These are phyloP conservation scores for Acronicta aceris DNA, from an alignment of 2,888 invertebrate species.

Conservation along the genomic window DNA sequence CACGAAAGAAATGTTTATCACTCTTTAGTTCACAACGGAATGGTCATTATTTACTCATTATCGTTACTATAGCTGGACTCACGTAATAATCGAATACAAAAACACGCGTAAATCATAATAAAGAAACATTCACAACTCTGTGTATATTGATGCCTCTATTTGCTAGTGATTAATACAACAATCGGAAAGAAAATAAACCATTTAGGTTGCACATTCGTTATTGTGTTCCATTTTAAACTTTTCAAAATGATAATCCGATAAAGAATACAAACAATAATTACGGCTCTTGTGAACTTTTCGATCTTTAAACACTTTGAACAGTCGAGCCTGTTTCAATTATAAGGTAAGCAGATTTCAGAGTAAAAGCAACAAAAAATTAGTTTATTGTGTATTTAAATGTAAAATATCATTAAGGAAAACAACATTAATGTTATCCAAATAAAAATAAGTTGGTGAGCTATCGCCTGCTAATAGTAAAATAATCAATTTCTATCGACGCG, in stretches of 20 bases:
- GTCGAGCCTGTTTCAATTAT: constrained; percentile 40
- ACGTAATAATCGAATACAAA: constrained; percentile 52
- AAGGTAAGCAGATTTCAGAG: constrained; percentile 36
- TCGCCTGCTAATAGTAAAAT: constrained; percentile 2
- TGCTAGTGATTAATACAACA: constrained; percentile 21
- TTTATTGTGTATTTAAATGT: constrained; percentile 11
- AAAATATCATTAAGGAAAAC: constrained; percentile 5
- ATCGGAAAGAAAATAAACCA: constrained; percentile 19
- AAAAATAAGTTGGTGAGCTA: neutral
- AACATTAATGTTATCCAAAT: constrained; percentile 10
- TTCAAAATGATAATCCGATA: constrained; percentile 37
- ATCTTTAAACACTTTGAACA: constrained; percentile 44
- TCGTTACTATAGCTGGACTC: constrained; percentile 50
- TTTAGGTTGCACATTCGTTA: constrained; percentile 15
- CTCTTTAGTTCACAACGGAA: constrained; percentile 46
- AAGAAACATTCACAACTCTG: constrained; percentile 39
- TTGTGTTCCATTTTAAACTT: constrained; percentile 37
- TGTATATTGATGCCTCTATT: constrained; percentile 21
- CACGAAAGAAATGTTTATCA: constrained; percentile 58
- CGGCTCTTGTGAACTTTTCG: constrained; percentile 34
- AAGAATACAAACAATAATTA: constrained; percentile 50
- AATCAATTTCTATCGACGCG: constrained; percentile 10
- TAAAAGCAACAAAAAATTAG: constrained; percentile 27
- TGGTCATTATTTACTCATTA: constrained; percentile 63
- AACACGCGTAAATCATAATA: constrained; percentile 44